Evolutionary conservation across 2,797 vertebrate species (phyloP).

Genomic region (Brachyalestes nurse): DNA sequence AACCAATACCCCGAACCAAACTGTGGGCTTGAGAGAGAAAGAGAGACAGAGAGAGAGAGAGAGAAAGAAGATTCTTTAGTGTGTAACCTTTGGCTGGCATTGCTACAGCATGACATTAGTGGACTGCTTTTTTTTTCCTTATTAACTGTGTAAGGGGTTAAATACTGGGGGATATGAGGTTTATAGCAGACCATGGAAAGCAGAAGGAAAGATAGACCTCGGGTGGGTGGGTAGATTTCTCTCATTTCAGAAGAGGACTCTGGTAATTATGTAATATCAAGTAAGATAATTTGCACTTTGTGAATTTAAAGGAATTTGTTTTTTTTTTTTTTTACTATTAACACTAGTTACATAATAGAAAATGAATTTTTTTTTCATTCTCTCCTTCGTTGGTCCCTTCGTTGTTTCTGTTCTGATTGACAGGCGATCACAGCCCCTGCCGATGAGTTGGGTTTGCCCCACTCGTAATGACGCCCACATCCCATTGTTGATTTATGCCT

Average conservation of each 20-base stretch:
- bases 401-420: slow-evolving; percentile 59
- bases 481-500: too few species aligned
- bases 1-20: slow-evolving; percentile 58
- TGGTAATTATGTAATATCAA: slow-evolving; percentile 74
- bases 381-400: slow-evolving; percentile 64
- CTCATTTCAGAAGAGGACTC: slow-evolving; percentile 36
- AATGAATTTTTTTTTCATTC: slow-evolving; percentile 63
- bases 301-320: slow-evolving; percentile 69
- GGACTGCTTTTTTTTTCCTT: slow-evolving; percentile 63
- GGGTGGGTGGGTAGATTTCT: not conserved
- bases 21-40: slow-evolving; percentile 58
- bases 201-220: slow-evolving; percentile 40
- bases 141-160: slow-evolving; percentile 18
- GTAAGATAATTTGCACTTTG: slow-evolving; percentile 80
- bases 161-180: not conserved
- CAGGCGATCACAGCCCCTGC: not conserved
- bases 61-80: slow-evolving; percentile 54
- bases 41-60: slow-evolving; percentile 28
- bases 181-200: slow-evolving; percentile 43
- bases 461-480: not conserved
- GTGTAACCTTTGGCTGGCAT: slow-evolving; percentile 65
- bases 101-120: slow-evolving; percentile 79
- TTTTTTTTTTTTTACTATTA: slow-evolving; percentile 60
- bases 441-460: not conserved
- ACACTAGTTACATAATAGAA: slow-evolving; percentile 77